Percentiles rank a stretch among this genome's conserved stretches.
Conservation (phyloP, 30 jellyfish, hydroid and myxozoan genomes). For the Aurelia sp. region DNA sequence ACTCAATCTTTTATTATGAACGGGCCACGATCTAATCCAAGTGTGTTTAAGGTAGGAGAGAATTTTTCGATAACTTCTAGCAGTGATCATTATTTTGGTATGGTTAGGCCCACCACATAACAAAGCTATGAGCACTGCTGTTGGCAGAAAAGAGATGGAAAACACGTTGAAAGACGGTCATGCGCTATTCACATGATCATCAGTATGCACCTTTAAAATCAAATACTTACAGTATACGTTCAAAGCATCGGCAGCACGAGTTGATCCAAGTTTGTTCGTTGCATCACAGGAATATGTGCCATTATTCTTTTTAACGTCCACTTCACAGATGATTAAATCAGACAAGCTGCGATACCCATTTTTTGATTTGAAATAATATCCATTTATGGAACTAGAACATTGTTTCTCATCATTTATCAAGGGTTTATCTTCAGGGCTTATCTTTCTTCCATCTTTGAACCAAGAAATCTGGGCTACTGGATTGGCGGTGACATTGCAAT, state of each 20-base stretch:
- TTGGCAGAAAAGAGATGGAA: too few species aligned
- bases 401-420: conserved; percentile 28
- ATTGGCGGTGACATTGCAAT: conserved; percentile 76
- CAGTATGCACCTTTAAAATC: neutral
- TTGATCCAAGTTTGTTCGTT: conserved; percentile 58
- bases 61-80: neutral
- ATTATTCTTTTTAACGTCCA: conserved; percentile 51
- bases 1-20: neutral
- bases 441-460: conserved; percentile 57
- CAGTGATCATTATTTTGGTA: too few species aligned
- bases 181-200: neutral
- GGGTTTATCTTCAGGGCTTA: conserved; percentile 12
- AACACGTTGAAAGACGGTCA: too few species aligned
- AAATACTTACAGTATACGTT: conserved; percentile 64
- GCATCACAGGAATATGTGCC: conserved; percentile 79
- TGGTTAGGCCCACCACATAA: too few species aligned
- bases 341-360: conserved; percentile 22
- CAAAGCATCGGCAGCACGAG: conserved; percentile 28
- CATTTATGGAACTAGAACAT: conserved; percentile 70
- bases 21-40: too few species aligned
- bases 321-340: conserved; percentile 72
- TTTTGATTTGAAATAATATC: conserved; percentile 59
- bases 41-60: neutral
- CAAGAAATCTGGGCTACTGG: conserved; percentile 80
- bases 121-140: too few species aligned